Conservation (phyloP, 2,888 invertebrate genomes). For the Cheilosia urbana region DNA sequence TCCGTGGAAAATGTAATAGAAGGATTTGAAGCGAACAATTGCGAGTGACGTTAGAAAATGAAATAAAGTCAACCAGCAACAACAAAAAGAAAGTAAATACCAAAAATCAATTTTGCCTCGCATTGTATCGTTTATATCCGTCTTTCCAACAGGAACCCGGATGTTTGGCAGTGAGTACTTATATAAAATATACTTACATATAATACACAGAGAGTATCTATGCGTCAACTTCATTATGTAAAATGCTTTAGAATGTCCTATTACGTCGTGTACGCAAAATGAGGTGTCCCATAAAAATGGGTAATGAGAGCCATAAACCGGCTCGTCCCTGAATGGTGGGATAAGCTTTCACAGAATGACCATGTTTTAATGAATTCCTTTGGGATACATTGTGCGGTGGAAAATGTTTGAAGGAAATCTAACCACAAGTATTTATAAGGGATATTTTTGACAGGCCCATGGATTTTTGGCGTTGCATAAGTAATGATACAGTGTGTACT, state of each 20-base stretch:
- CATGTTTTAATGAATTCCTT: conserved; percentile 42
- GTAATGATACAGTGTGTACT: not conserved
- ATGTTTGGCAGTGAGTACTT: not conserved
- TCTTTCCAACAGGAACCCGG: not conserved
- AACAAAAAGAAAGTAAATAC: not conserved
- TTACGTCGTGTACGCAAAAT: not conserved
- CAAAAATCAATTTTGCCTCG: not conserved
- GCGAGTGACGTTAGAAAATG: not conserved
- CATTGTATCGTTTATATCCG: not conserved
- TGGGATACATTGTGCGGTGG: conserved; percentile 30
- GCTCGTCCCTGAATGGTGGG: conserved; percentile 21
- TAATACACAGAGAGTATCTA: not conserved
- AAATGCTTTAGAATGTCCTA: conserved; percentile 8
- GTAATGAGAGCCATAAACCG: conserved; percentile 41
- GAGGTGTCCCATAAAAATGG: conserved; percentile 32
- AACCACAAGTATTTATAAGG: not conserved
- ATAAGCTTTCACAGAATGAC: conserved; percentile 42
- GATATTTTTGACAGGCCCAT: conserved; percentile 1
- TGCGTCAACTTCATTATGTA: conserved; percentile 37
- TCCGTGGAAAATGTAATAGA: not conserved
- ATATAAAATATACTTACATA: not conserved
- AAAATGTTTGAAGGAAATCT: not conserved
- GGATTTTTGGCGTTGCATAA: not conserved
- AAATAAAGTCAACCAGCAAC: not conserved
- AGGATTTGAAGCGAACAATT: not conserved